These are phyloP conservation scores for Coronaproctus castanopsis DNA, from an alignment of 2,888 invertebrate genomes.

Conservation along the genomic window DNA sequence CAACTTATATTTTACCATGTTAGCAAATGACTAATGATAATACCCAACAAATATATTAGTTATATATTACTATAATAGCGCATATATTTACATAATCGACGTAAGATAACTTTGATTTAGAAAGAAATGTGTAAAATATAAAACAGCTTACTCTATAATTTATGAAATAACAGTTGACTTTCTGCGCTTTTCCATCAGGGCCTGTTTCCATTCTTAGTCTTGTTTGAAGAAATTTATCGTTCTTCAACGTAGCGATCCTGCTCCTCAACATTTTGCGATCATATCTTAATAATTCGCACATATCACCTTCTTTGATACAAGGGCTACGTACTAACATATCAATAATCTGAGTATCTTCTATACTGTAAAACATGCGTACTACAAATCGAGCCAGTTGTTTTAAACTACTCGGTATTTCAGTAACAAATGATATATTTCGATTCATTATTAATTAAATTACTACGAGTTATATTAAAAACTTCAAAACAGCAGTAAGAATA, in stretches of 20 bases:
- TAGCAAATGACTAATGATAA: slow-evolving; percentile 62
- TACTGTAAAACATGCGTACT: slow-evolving; percentile 78
- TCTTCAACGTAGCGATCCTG: slow-evolving; percentile 62
- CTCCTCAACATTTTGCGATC: slow-evolving; percentile 84
- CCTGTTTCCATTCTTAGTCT: slow-evolving; percentile 88
- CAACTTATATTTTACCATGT: slow-evolving; percentile 91
- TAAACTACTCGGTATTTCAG: slow-evolving; percentile 81
- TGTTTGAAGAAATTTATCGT: slow-evolving; percentile 84
- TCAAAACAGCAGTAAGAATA: too few species aligned
- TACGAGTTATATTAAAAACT: too few species aligned
- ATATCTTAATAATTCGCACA: slow-evolving; percentile 74
- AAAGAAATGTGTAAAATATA: neutral
- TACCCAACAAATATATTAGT: neutral
- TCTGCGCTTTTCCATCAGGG: slow-evolving; percentile 79
- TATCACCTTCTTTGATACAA: slow-evolving; percentile 83
- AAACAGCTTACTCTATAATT: slow-evolving; percentile 52
- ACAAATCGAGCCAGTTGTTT: slow-evolving; percentile 80
- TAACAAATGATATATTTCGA: too few species aligned
- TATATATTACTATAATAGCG: too few species aligned
- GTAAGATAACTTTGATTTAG: neutral
- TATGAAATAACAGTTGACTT: slow-evolving; percentile 92
- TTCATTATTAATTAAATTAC: too few species aligned
- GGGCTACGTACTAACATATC: slow-evolving; percentile 91
- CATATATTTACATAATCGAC: too few species aligned
- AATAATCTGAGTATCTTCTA: slow-evolving; percentile 82